phyloP scores from a whole-genome alignment of 2,888 invertebrate species.

The Caenorhabditis sulstoni region DNA sequence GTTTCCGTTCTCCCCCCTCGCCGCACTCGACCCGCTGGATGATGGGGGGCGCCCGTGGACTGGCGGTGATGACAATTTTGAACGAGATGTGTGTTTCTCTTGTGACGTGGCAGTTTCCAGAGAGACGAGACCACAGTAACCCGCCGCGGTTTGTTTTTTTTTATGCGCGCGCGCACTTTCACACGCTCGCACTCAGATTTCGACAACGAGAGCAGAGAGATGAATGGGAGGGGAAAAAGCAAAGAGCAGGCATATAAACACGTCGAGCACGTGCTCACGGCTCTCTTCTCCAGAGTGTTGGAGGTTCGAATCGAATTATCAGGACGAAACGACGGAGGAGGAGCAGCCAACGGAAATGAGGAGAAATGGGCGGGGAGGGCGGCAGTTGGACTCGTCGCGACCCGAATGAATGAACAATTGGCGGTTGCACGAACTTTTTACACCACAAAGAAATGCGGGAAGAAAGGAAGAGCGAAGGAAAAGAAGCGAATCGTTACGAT shows the following conservation, averaged over 20 bases:
- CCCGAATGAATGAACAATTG: conserved; percentile 9
- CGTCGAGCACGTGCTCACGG: conserved; percentile 45
- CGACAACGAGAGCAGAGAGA: conserved; percentile 4
- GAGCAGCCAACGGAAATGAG: conserved; percentile 6
- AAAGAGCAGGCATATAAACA: conserved; percentile 55
- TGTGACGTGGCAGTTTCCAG: not conserved
- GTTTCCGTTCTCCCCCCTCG: conserved; percentile 32
- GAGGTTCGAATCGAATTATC: conserved; percentile 58
- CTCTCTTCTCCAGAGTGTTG: conserved; percentile 23
- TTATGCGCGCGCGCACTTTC: conserved; percentile 13
- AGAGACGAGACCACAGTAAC: no score
- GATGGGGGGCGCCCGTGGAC: not conserved
- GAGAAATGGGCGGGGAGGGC: conserved; percentile 25
- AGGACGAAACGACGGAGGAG: conserved; percentile 31
- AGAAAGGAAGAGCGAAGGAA: conserved; percentile 30
- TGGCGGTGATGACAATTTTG: conserved; percentile 39
- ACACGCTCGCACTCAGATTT: conserved; percentile 1
- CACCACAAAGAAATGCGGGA: conserved; percentile 8
- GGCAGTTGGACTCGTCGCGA: conserved; percentile 2
- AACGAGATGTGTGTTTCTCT: conserved; percentile 36
- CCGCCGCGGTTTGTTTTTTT: no score
- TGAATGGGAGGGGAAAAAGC: conserved; percentile 27
- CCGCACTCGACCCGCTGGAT: conserved; percentile 36
- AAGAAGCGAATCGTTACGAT: conserved; percentile 28
- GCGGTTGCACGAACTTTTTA: conserved; percentile 5